Percentiles rank a stretch among this genome's conserved stretches.
These are phyloP conservation scores for Agonum fuliginosum DNA, from an alignment of 2,888 invertebrate genomes.

Conservation along the genomic window DNA sequence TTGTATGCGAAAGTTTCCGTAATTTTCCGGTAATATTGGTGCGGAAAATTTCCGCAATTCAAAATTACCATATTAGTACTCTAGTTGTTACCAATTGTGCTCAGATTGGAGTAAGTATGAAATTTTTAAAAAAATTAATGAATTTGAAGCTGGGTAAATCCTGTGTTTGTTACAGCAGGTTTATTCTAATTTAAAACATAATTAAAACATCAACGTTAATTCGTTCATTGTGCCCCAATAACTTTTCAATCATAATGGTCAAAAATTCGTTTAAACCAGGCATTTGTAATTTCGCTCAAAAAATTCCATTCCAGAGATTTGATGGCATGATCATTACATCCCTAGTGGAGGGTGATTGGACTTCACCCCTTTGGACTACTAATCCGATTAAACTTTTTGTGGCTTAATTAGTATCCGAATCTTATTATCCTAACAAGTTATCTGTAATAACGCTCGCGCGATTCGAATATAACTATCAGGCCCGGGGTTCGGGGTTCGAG, in stretches of 20 bases:
- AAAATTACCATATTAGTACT: no score
- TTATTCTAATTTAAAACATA: no score
- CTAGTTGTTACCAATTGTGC: no score
- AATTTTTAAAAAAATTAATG: no score
- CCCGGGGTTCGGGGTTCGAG: background rate
- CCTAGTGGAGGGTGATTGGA: slow-evolving; percentile 4
- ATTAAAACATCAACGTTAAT: no score
- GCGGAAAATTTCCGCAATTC: no score
- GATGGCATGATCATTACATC: slow-evolving; percentile 19
- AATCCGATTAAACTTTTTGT: slow-evolving; percentile 56
- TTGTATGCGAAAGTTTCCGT: no score
- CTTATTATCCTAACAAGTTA: slow-evolving; percentile 50
- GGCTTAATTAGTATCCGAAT: slow-evolving; percentile 55
- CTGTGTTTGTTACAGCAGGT: no score
- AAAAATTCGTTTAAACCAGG: background rate
- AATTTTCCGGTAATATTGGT: no score
- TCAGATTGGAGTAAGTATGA: no score
- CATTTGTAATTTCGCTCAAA: background rate
- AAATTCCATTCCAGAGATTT: slow-evolving; percentile 32
- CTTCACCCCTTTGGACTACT: slow-evolving; percentile 33
- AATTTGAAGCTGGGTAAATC: no score
- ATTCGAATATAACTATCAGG: slow-evolving; percentile 52
- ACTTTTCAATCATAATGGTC: background rate
- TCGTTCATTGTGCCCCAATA: background rate
- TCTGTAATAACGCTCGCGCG: slow-evolving; percentile 53